Conservation (phyloP, 2,113 vertebrate species). For the Ptilonorhynchus violaceus region DNA sequence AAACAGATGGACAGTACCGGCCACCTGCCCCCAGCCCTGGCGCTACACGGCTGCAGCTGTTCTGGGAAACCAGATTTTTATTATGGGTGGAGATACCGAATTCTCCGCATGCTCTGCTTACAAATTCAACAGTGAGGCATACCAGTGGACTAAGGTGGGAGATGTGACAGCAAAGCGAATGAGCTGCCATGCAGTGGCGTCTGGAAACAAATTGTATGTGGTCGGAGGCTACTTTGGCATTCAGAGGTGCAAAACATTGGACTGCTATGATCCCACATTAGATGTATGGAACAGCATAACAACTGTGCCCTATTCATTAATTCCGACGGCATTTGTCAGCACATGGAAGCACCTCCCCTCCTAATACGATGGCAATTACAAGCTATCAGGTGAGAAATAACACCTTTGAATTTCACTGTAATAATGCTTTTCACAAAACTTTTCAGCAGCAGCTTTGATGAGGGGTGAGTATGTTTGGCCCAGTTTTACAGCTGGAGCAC, state of each 20-base stretch:
- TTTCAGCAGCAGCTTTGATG: neutral
- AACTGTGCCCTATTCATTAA: slow-evolving; percentile 81
- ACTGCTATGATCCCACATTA: slow-evolving; percentile 80
- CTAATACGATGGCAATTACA: slow-evolving; percentile 41
- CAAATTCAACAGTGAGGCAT: slow-evolving; percentile 84
- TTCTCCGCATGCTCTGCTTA: slow-evolving; percentile 83
- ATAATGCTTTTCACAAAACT: neutral
- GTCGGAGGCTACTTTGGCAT: slow-evolving; percentile 85
- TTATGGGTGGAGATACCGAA: slow-evolving; percentile 84
- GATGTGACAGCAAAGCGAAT: slow-evolving; percentile 83
- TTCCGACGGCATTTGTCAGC: slow-evolving; percentile 83
- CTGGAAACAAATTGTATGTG: slow-evolving; percentile 82
- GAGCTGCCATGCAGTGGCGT: slow-evolving; percentile 84
- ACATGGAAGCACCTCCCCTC: slow-evolving; percentile 85
- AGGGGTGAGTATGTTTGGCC: neutral
- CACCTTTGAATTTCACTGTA: neutral
- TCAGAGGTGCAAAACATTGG: slow-evolving; percentile 82
- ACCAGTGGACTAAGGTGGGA: slow-evolving; percentile 85
- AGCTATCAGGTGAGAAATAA: slow-evolving; percentile 67
- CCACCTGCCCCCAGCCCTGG: slow-evolving; percentile 85
- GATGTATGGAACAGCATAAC: slow-evolving; percentile 84
- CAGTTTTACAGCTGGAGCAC: neutral
- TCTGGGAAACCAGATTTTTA: slow-evolving; percentile 84
- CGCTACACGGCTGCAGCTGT: slow-evolving; percentile 84
- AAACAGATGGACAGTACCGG: slow-evolving; percentile 82